Evolutionary conservation across 2,797 vertebrate genomes (phyloP).

Genomic region (Sebastiscus albofasciatus): DNA sequence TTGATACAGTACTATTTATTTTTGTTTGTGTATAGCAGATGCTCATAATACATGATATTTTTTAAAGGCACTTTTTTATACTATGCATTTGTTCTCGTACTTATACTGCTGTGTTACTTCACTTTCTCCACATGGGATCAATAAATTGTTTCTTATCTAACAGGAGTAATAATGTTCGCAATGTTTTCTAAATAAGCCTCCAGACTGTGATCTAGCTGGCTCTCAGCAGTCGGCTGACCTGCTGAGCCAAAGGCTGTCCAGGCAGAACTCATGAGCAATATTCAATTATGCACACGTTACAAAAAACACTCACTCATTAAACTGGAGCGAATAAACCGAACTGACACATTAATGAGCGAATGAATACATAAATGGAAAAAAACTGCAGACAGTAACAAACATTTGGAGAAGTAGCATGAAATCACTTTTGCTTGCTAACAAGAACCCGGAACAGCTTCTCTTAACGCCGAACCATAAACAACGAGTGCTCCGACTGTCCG

Average conservation of each 20-base stretch:
- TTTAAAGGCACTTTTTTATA: not conserved
- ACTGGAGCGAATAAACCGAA: conserved; percentile 36
- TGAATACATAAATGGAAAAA: conserved; percentile 30
- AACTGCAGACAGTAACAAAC: conserved; percentile 36
- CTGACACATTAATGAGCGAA: conserved; percentile 45
- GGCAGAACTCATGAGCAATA: conserved; percentile 34
- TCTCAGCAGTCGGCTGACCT: conserved; percentile 26
- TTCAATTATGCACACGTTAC: conserved; percentile 37
- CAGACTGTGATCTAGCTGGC: not conserved
- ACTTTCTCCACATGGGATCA: not conserved
- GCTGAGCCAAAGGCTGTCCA: conserved; percentile 18
- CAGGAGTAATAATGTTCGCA: not conserved
- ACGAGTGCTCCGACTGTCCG: not conserved
- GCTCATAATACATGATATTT: not conserved
- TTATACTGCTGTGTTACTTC: not conserved
- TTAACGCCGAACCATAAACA: conserved; percentile 8
- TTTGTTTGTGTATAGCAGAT: not conserved
- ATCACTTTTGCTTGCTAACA: conserved; percentile 43
- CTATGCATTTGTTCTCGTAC: not conserved
- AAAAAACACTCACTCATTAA: conserved; percentile 45
- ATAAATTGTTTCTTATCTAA: conserved; percentile 2
- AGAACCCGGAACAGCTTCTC: conserved; percentile 11
- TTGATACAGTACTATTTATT: no score
- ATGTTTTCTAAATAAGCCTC: not conserved
- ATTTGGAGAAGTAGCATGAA: conserved; percentile 48